Evolutionary conservation across 2,113 vertebrate genomes (phyloP).

Genomic region (Piprites chloris): DNA sequence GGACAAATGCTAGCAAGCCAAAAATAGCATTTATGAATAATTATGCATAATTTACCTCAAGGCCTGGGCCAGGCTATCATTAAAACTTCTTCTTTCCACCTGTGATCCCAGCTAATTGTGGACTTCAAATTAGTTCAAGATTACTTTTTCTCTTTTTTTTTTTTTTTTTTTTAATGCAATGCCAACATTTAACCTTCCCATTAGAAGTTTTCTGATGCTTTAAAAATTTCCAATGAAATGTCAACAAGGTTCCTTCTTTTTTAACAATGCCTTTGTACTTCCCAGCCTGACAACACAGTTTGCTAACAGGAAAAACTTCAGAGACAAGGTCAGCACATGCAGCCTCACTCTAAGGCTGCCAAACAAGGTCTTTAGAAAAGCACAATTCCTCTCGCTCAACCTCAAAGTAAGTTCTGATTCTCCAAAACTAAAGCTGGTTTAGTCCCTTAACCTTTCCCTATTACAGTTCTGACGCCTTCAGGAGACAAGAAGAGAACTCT

Average conservation of each 20-base stretch:
- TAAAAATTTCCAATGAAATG: conserved; percentile 40
- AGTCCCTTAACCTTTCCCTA: background rate
- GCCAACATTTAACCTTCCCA: conserved; percentile 36
- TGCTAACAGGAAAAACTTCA: background rate
- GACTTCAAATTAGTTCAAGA: conserved; percentile 76
- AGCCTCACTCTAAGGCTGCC: background rate
- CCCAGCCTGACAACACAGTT: background rate
- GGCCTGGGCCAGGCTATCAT: conserved; percentile 79
- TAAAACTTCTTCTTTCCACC: conserved; percentile 77
- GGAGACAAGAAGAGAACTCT: background rate
- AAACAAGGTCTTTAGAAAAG: background rate
- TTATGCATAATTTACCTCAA: conserved; percentile 96
- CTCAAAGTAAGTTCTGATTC: background rate
- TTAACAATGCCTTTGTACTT: conserved; percentile 2
- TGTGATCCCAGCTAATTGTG: conserved; percentile 70
- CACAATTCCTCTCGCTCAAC: background rate
- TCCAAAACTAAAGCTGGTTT: background rate
- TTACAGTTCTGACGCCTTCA: background rate
- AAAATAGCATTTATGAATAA: conserved; percentile 94
- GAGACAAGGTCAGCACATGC: background rate
- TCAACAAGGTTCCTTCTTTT: background rate
- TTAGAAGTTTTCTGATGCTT: conserved; percentile 40
- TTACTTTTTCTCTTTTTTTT: background rate
- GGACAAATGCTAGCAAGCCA: conserved; percentile 87
- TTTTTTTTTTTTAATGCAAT: background rate